Conservation (phyloP, 2,888 invertebrate genomes). For the Drosophila diplacantha region DNA sequence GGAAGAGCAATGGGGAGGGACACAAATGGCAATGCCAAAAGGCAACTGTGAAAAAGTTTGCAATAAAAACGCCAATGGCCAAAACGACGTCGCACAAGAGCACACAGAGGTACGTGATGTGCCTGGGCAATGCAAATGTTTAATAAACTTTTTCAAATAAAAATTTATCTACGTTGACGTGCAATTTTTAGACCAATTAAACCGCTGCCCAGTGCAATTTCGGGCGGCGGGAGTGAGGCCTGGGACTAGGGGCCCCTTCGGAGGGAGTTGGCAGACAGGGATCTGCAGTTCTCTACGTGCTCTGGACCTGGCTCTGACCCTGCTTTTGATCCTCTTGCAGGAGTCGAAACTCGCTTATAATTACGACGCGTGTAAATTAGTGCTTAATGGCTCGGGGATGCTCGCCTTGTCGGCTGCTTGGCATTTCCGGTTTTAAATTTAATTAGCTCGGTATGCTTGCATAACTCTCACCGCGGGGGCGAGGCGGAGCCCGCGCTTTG, state of each 20-base stretch:
- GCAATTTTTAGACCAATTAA: constrained; percentile 74
- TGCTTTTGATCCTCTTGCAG: constrained; percentile 7
- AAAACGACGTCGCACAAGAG: constrained; percentile 51
- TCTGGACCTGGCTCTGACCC: background rate
- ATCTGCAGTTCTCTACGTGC: constrained; percentile 23
- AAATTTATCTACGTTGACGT: constrained; percentile 72
- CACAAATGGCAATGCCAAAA: constrained; percentile 51
- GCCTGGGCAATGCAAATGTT: constrained; percentile 66
- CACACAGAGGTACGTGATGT: constrained; percentile 54
- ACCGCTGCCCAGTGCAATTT: constrained; percentile 45
- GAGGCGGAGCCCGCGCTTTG: constrained; percentile 37
- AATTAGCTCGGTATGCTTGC: constrained; percentile 60
- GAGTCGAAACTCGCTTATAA: constrained; percentile 12
- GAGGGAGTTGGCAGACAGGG: background rate
- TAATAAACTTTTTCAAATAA: constrained; percentile 73
- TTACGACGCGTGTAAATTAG: constrained; percentile 43
- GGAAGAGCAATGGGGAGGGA: constrained; percentile 16
- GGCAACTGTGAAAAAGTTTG: constrained; percentile 62
- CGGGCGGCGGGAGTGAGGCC: constrained; percentile 7
- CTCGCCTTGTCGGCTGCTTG: constrained; percentile 26
- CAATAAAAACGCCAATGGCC: constrained; percentile 62
- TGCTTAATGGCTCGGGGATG: constrained; percentile 43
- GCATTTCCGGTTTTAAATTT: constrained; percentile 57
- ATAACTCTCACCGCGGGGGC: constrained; percentile 41
- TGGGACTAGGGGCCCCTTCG: background rate